Evolutionary conservation across 2,888 invertebrate species (phyloP).

Genomic region (Leptura quadrifasciata): DNA sequence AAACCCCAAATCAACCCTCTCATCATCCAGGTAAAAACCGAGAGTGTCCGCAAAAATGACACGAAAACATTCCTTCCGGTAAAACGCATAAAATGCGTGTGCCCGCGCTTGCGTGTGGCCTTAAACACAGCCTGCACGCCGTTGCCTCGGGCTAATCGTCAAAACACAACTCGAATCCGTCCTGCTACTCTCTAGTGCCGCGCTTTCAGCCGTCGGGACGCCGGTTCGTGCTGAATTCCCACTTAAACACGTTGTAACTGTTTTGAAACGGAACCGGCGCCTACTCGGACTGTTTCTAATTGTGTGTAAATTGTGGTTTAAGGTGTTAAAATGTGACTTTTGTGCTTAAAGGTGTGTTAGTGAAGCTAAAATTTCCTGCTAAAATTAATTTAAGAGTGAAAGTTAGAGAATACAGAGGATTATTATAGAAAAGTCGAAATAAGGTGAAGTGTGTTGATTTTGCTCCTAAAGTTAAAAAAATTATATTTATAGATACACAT

Average conservation of each 20-base stretch:
- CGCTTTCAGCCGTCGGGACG: slow-evolving; percentile 34
- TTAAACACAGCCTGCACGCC: slow-evolving; percentile 20
- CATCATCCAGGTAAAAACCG: slow-evolving; percentile 21
- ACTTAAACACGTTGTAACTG: slow-evolving; percentile 5
- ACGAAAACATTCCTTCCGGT: slow-evolving; percentile 9
- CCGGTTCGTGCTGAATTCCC: slow-evolving; percentile 12
- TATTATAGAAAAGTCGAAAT: not conserved
- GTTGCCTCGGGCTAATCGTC: slow-evolving; percentile 35
- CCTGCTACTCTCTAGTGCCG: slow-evolving; percentile 22
- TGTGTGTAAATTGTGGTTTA: not conserved
- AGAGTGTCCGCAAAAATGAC: slow-evolving; percentile 8
- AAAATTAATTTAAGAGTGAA: not conserved
- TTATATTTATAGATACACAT: too few species aligned
- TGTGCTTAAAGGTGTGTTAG: not conserved
- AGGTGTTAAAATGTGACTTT: not conserved
- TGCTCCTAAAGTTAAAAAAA: too few species aligned
- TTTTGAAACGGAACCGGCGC: slow-evolving; percentile 7
- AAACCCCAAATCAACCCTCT: slow-evolving; percentile 24
- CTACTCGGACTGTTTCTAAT: not conserved
- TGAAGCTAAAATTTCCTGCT: not conserved
- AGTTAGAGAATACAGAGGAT: not conserved
- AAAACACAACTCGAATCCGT: slow-evolving; percentile 29
- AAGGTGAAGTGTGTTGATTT: not conserved
- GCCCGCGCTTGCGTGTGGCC: slow-evolving; percentile 11
- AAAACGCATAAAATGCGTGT: not conserved